A percentile compares a stretch with the other conserved stretches of the same genome.
Evolutionary conservation across 2,113 vertebrate genomes (phyloP).

Genomic region (Collichthys lucidus): DNA sequence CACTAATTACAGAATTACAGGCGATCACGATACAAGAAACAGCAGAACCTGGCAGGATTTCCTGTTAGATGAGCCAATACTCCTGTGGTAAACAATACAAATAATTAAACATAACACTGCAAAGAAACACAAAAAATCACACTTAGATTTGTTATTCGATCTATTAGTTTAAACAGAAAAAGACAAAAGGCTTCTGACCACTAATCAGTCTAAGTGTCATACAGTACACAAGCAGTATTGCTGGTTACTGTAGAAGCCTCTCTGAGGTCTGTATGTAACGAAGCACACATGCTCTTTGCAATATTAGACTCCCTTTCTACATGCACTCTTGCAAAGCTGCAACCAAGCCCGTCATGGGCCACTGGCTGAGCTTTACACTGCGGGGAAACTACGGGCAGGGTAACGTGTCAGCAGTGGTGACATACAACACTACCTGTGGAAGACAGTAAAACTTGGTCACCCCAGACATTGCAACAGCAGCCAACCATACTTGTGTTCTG

Average conservation of each 20-base stretch:
- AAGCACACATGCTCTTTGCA: constrained; percentile 33
- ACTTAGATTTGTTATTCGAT: neutral
- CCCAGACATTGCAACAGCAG: constrained; percentile 45
- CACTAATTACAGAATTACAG: constrained; percentile 69
- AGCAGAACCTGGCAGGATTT: constrained; percentile 44
- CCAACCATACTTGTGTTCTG: constrained; percentile 21
- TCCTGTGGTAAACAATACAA: constrained; percentile 57
- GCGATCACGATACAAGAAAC: constrained; percentile 58
- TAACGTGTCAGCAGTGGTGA: constrained; percentile 54
- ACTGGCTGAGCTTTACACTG: constrained; percentile 65
- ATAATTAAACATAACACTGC: constrained; percentile 24
- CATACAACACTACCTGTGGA: constrained; percentile 66
- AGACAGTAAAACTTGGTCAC: constrained; percentile 28
- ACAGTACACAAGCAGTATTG: neutral
- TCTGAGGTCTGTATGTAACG: constrained; percentile 25
- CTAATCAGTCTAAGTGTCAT: neutral
- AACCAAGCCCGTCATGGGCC: constrained; percentile 30
- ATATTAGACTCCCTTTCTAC: constrained; percentile 24
- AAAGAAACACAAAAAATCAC: constrained; percentile 14
- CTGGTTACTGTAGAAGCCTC: neutral
- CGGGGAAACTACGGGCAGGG: constrained; percentile 28
- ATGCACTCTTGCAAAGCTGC: constrained; percentile 7
- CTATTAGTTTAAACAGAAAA: neutral
- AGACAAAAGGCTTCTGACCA: neutral
- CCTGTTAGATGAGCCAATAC: constrained; percentile 33